Base-by-base conservation (phyloP, 64 coral and sea anemone species). In the Acropora tenuis region DNA sequence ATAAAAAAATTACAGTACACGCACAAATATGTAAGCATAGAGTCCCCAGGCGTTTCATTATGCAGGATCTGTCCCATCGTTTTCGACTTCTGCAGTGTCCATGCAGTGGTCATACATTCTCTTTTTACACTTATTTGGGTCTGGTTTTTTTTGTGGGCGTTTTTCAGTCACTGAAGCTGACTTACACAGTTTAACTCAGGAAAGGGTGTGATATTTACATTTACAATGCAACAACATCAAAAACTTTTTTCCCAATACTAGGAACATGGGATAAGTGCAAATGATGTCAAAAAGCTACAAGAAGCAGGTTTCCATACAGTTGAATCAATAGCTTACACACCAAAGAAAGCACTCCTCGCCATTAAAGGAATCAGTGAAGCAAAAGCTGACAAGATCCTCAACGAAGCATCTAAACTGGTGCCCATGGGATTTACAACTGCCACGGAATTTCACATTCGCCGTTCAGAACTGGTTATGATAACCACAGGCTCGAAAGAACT, bases 361-460 rank as follows among this genome's bases (percentile, higher is more conserved):
- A 99, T 99, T 8, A 99, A 99, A 74, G 94, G 94, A 58, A 99
- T 99, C 40, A 99, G 97, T 92, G 97, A 99, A 44, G 97, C 97
- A 75, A 99, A 99, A 88, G 97, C 97, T n/a, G 97, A 99, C 45
- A 99, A 99, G 81, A 88, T 99, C 10, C 94, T 94, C 74, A 95
- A 96, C 16, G 97, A 96, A 89, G 91, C 97, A 12, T 93, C 89
- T 3, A 99, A 99, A 77, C 91, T 99, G 45, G 89, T 99, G 12
- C 97, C 97, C 1, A 99, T 99, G 97, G 97, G 97, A 1, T 99
- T 99, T 71, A 99, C 97, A 81, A 99, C 97, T 41, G 97, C 97
- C 17, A 99, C 97, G 42, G 97, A 99, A 77, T 99, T 99, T 43
- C 97, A 99, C 88, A 89, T 88, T 74, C 82, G 94, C 8, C 90